Base-by-base conservation (phyloP, 2,113 vertebrate species). In the Leuciscus idus region DNA sequence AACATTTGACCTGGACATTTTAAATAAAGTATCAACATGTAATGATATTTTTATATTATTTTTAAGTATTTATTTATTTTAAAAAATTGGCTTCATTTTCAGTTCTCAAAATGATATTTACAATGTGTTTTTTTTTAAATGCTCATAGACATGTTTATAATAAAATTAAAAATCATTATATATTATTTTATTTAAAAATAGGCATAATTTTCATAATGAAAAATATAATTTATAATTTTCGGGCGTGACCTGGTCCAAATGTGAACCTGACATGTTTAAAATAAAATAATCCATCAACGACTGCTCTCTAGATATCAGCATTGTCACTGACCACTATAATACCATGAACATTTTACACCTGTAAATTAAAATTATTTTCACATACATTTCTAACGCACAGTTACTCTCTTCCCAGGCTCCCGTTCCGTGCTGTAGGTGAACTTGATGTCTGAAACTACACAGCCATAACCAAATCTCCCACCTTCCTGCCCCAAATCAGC, bases 391-490 rank as follows among this genome's bases (percentile, higher is more conserved):
- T 28, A 46, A 33, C n/a, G 2, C 7, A 66, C 11, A 0, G 8
- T 73, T 70, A 33, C n/a, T 83, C 28, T 70, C 23, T 84, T 57
- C 23, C 6, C 48, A 84, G 82, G 48, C 82, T 59, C 26, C 82
- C 59, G 68, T 73, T 39, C 86, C 48, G 5, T 43, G 39, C 75
- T 77, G 72, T 76, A 94, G 94, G 85, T 95, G 93, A 95, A 81
- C 89, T 89, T 80, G 88, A 86, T 88, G 86, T 81, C 68, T 87
- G 85, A 87, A 85, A 85, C 92, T 90, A 90, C 89, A 93, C 93
- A 95, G 95, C 93, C 94, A 94, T 92, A 95, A 95, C 94, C 95
- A 95, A 95, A 96, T 94, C 93, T 92, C 90, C 84, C 83, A 84
- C 85, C 83, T 88, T 89, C 92, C 88, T 86, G 92, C 91, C 92